Evolutionary conservation across 2,113 vertebrate genomes (phyloP).

Genomic region (Melospiza melodia): DNA sequence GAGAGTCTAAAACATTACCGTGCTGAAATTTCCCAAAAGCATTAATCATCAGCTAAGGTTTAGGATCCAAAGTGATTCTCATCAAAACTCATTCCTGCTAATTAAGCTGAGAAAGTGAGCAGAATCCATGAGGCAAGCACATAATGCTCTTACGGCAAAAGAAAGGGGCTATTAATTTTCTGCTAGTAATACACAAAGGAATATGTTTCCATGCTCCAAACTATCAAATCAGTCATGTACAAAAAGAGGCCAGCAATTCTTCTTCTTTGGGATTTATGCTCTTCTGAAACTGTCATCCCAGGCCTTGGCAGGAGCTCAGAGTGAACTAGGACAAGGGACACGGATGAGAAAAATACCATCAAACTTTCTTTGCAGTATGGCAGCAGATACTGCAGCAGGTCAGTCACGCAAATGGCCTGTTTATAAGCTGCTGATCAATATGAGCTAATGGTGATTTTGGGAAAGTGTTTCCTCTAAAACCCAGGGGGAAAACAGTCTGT

Average conservation of each 20-base stretch:
- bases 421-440: neutral
- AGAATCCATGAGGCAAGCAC: neutral
- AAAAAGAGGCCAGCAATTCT: neutral
- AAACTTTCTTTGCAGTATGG: neutral
- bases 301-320: neutral
- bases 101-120: neutral
- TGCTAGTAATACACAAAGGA: neutral
- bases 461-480: neutral
- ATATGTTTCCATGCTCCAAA: neutral
- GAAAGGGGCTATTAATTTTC: constrained; percentile 19
- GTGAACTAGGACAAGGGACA: neutral
- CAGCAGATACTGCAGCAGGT: neutral
- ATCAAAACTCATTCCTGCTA: neutral
- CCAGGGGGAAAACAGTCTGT: neutral
- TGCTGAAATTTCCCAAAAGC: neutral
- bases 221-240: neutral
- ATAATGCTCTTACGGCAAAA: neutral
- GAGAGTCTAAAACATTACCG: neutral
- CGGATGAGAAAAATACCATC: fast-evolving
- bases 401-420: neutral
- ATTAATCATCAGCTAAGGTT: neutral
- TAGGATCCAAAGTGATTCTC: neutral
- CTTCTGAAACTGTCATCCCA: neutral
- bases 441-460: neutral
- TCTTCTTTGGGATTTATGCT: neutral